Percentiles rank a stretch among this genome's conserved stretches.
phyloP scores from a whole-genome alignment of 2,888 invertebrate genomes.

The Apocheima hispidaria region DNA sequence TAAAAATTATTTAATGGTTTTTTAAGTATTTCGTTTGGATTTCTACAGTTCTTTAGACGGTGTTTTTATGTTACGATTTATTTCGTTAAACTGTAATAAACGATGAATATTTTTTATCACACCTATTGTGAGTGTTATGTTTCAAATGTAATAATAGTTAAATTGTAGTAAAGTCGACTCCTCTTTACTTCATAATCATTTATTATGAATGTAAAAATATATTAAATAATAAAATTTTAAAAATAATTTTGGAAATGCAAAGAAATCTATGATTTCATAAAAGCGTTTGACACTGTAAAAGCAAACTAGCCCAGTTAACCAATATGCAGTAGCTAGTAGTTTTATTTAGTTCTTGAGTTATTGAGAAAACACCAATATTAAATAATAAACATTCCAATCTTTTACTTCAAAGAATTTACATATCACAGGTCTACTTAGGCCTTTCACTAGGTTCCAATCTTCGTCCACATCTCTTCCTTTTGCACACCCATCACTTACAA shows the following conservation, averaged over 20 bases:
- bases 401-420: not conserved
- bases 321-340: not conserved
- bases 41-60: slow-evolving; percentile 31
- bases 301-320: too few species aligned
- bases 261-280: not conserved
- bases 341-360: not conserved
- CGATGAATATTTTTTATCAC: slow-evolving; percentile 33
- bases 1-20: slow-evolving; percentile 47
- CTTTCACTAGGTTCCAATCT: slow-evolving; percentile 27
- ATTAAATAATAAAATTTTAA: not conserved
- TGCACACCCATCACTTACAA: slow-evolving; percentile 28
- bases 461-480: slow-evolving; percentile 28
- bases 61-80: slow-evolving; percentile 32
- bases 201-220: not conserved
- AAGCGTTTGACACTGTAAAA: not conserved
- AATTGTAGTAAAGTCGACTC: slow-evolving; percentile 12
- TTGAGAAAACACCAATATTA: not conserved
- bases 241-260: not conserved
- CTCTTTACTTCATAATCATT: not conserved
- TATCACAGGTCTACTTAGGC: not conserved
- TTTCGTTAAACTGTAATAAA: slow-evolving; percentile 31
- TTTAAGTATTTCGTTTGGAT: slow-evolving; percentile 44
- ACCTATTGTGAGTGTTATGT: slow-evolving; percentile 16
- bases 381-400: not conserved
- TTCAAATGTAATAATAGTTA: slow-evolving; percentile 9